Conservation (phyloP, 2,888 invertebrate genomes). For the Drosophila fulvimacula region DNA sequence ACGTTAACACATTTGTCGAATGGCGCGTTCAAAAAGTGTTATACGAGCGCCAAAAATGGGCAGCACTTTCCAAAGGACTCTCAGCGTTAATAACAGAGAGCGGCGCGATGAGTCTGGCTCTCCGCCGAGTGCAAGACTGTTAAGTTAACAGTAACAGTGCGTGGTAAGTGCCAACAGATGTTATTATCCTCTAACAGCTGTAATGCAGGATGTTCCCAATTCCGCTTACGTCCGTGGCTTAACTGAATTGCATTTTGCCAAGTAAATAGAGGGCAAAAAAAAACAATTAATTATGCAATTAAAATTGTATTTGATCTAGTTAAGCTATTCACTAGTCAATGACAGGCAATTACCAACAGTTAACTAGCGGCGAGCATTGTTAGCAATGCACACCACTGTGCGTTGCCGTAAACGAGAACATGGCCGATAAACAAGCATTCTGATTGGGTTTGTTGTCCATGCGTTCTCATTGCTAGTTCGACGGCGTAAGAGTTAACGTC, state of each 20-base stretch:
- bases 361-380: slow-evolving; percentile 1
- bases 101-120: not conserved
- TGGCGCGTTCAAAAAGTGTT: slow-evolving; percentile 40
- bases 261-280: not conserved
- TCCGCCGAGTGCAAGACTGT: slow-evolving; percentile 23
- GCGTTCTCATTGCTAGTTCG: slow-evolving; percentile 63
- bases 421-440: slow-evolving; percentile 58
- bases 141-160: slow-evolving; percentile 30
- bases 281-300: not conserved
- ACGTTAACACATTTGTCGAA: not conserved
- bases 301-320: not conserved
- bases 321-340: not conserved
- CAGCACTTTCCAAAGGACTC: slow-evolving; percentile 38
- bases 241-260: not conserved
- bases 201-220: slow-evolving; percentile 28
- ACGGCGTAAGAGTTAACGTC: slow-evolving; percentile 65
- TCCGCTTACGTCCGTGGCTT: slow-evolving; percentile 7
- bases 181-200: slow-evolving; percentile 51
- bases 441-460: slow-evolving; percentile 60
- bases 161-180: slow-evolving; percentile 23
- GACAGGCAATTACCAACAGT: not conserved
- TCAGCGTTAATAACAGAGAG: slow-evolving; percentile 7
- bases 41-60: slow-evolving; percentile 48
- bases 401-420: slow-evolving; percentile 56
- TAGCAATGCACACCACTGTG: slow-evolving; percentile 35